Conservation (phyloP, 1,140 invertebrate species). For the Sarcophaga peregrina region DNA sequence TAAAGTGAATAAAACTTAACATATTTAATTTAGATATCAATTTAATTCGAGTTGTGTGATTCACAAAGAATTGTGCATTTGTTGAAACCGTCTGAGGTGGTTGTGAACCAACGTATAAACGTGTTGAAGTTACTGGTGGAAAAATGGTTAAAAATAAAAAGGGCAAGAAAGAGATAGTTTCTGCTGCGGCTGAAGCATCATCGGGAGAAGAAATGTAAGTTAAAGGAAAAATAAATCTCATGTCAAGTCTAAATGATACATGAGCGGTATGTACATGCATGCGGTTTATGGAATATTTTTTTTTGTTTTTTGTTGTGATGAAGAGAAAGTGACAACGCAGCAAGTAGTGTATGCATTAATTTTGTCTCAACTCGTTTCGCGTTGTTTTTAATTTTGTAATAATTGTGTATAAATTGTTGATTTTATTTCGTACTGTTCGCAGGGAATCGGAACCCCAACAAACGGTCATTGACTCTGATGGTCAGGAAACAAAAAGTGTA, state of each 20-base stretch:
- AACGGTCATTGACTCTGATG: slow-evolving; percentile 52
- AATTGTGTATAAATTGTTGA: not conserved
- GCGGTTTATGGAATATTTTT: too few relatives aligned
- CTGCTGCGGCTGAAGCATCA: slow-evolving; percentile 53
- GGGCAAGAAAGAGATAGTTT: slow-evolving; percentile 67
- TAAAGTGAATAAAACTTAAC: not conserved
- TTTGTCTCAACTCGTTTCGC: not conserved
- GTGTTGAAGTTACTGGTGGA: slow-evolving; percentile 64
- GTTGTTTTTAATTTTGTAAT: not conserved
- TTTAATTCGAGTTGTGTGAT: slow-evolving; percentile 45
- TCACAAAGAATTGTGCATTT: slow-evolving; percentile 57
- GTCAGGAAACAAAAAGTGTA: slow-evolving; percentile 51
- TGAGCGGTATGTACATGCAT: too few relatives aligned
- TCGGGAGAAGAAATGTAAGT: slow-evolving; percentile 65
- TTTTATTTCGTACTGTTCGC: not conserved
- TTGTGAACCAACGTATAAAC: slow-evolving; percentile 58
- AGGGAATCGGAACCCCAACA: slow-evolving; percentile 45
- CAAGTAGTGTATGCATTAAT: slow-evolving; percentile 22
- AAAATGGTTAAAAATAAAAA: slow-evolving; percentile 68
- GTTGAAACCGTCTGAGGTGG: slow-evolving; percentile 49
- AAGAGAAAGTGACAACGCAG: not conserved
- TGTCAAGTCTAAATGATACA: too few relatives aligned
- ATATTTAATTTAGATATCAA: slow-evolving; percentile 32
- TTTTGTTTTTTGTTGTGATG: too few relatives aligned
- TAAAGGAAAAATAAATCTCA: not conserved